Evolutionary conservation across 2,797 vertebrate genomes (phyloP).

Genomic region (Phalloptychus januarius): DNA sequence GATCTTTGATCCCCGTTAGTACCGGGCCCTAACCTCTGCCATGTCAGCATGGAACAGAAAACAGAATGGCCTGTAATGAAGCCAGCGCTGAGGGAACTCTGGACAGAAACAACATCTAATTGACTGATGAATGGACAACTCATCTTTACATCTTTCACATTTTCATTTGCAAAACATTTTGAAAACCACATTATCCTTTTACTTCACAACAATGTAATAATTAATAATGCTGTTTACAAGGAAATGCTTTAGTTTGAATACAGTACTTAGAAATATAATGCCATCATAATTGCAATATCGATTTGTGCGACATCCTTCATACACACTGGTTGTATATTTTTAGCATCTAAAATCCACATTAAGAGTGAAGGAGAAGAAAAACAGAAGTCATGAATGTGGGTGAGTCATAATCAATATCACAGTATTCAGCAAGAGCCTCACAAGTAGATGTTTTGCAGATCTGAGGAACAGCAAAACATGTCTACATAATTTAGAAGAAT

Average conservation of each 20-base stretch:
- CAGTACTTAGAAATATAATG: not conserved
- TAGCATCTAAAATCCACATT: not conserved
- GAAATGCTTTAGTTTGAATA: not conserved
- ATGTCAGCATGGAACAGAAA: not conserved
- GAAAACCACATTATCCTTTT: no score
- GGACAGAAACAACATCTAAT: slow-evolving; percentile 1
- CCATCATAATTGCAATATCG: not conserved
- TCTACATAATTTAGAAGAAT: not conserved
- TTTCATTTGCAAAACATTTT: no score
- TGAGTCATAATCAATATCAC: not conserved
- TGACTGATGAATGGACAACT: no score
- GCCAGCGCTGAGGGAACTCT: not conserved
- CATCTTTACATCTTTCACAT: no score
- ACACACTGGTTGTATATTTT: not conserved
- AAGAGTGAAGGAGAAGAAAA: not conserved
- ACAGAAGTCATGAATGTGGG: not conserved
- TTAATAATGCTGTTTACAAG: not conserved
- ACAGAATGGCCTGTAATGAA: not conserved
- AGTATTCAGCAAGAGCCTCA: not conserved
- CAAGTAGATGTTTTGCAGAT: not conserved
- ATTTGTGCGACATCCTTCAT: not conserved
- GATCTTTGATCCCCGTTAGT: not conserved
- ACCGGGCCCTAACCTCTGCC: not conserved
- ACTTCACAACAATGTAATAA: no score
- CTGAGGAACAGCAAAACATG: not conserved